phyloP scores from a whole-genome alignment of 2,113 vertebrate species.

The Phrynosoma blainvillii region DNA sequence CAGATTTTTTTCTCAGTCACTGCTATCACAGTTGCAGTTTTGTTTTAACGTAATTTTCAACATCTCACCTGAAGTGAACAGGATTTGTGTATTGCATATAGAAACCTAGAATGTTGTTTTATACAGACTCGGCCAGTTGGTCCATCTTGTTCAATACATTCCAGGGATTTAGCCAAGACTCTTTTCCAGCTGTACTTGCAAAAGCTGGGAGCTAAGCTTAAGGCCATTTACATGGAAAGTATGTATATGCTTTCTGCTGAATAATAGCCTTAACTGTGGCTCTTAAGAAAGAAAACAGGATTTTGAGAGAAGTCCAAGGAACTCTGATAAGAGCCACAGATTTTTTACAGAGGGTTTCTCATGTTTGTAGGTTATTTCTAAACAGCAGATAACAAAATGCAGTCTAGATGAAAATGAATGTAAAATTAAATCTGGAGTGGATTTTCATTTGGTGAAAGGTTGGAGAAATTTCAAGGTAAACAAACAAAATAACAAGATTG shows the following conservation, averaged over 20 bases:
- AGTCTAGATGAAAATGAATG: not conserved
- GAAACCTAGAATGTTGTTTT: too few species aligned
- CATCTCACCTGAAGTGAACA: not conserved
- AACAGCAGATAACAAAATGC: too few species aligned
- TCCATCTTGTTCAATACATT: not conserved
- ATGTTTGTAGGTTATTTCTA: not conserved
- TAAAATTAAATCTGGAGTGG: not conserved
- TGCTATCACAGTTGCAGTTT: not conserved
- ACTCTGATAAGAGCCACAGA: not conserved
- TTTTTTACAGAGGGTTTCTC: not conserved
- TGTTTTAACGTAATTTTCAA: not conserved
- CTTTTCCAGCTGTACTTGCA: not conserved
- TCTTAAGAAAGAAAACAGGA: not conserved
- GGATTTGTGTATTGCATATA: not conserved
- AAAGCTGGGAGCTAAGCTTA: not conserved
- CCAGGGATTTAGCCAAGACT: not conserved
- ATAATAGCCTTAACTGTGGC: not conserved
- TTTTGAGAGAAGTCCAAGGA: not conserved
- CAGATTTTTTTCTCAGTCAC: not conserved
- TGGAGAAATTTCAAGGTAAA: not conserved
- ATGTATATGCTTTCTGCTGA: not conserved
- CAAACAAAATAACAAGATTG: not conserved
- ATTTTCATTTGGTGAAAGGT: not conserved
- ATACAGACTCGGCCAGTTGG: not conserved
- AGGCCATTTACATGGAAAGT: not conserved